Base-by-base conservation (phyloP, 1,140 invertebrate species). In the Gonioctena quinquepunctata region DNA sequence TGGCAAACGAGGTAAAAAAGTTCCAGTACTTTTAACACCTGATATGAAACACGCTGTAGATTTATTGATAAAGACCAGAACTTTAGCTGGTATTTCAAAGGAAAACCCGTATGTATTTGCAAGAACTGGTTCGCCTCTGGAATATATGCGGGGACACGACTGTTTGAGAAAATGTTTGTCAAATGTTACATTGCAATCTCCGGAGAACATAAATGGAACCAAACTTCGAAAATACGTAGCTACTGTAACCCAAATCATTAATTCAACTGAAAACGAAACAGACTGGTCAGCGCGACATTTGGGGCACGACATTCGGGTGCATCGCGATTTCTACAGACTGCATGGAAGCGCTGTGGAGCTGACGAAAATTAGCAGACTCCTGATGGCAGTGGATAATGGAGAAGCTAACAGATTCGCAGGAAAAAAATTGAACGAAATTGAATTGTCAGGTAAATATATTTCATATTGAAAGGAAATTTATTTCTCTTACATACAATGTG, bases 181-280 rank as follows among this genome's bases (percentile, higher is more conserved):
- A 13, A 33, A 33, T 33, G 28, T 33, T 33, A 33, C 28, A 33
- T 33, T 33, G 13, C 28, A 33, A 33, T 33, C 28, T 33, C 28
- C 28, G 13, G 28, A 33, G 28, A 33, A 33, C 19, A 59, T 25
- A 59, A 59, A 21, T 22, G 23, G 66, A n/a, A 68, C 66, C 25
- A 68, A 68, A 61, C 48, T 68, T 60, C 13, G 66, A 50, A 68
- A 68, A 50, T 68, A 68, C 22, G 23, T 68, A 19, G 66, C 56
- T 16, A 68, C 66, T 48, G 66, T 68, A 3, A 28, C 50, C 19
- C 66, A 68, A 50, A 50, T 68, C n/a, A 60, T 68, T 21, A 68
- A 68, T 52, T 23, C 60, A 19, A 61, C 16, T 48, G 56, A 68
- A 48, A 68, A 68, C 25, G 54, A 68, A 61, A 21, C 18, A 4